Base-by-base conservation (phyloP, 2,888 invertebrate genomes). In the Dicycla oo region DNA sequence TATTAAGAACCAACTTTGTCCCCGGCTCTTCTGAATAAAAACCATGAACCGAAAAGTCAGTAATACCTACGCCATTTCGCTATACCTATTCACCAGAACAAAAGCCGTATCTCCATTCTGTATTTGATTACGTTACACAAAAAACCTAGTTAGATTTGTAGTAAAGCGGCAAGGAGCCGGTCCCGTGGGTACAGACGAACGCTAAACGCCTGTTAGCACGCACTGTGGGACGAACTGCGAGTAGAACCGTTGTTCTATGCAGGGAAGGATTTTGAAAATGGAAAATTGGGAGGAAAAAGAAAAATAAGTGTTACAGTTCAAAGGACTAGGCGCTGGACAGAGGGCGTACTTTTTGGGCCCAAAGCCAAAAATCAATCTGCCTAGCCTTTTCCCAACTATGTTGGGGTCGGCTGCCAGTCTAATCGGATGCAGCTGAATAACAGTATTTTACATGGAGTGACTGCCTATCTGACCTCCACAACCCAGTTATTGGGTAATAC, bases 131-230 rank as follows among this genome's bases (percentile, higher is more conserved):
- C 78, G 78, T 86, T 71, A 79, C 74, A 80, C 77, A 85, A 86
- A 88, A 91, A 92, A 91, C 89, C 89, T 89, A 89, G 91, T 93
- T 95, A 93, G 94, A 95, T 95, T 95, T 94, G 89, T 90, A 89
- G 89, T 89, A 91, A 91, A 92, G 89, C 90, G 87, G 90, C 87
- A 88, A 85, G 89, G 89, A 87, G 85, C 83, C 69, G 63, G 87
- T 88, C 93, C 88, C 93, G 23, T 7, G 93, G 91, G 94, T 88
- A 81, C 78, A 71, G 70, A 73, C 85, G 74, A 91, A 91, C 94
- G 91, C 94, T 96, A 96, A 96, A 96, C 96, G 96, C 93, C 94
- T 96, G 95, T 96, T 96, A 95, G 92, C 96, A 96, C 96, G 96
- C 96, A 95, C 91, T 93, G 83, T 86, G 92, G 89, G 88, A 77